Base-by-base conservation (phyloP, 1,140 invertebrate genomes). In the Monomorium pharaonis region DNA sequence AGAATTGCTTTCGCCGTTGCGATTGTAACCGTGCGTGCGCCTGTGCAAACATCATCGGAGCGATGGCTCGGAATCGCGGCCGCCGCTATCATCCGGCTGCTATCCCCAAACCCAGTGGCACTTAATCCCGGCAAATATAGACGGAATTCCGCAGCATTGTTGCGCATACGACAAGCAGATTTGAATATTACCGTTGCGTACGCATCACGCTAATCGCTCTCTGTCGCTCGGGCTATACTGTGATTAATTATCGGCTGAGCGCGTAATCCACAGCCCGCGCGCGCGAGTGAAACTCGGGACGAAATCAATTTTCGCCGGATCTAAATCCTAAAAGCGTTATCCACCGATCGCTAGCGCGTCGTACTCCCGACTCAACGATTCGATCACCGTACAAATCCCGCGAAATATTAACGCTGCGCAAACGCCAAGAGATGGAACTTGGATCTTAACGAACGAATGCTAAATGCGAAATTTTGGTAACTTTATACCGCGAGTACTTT, bases 61-160 rank as follows among this genome's bases (percentile, higher is more conserved):
- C 63, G 76, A 81, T 62, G 84, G 84, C 30, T 81, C 42, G 88
- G 74, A 89, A 89, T 89, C 76, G 37, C 84, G 37, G 84, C 37
- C 63, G 75, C 51, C 33, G 58, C 70, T 72, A 89, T 89, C 63
- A 58, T 88, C 69, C 58, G 56, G n/a, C 87, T 65, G 76, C 84
- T 80, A 60, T 89, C 75, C 84, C 84, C n/a, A n/a, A 62, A 86
- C 65, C 88, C 56, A 70, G 33, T 80, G 54, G 78, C 51, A 90
- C 91, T 91, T 91, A 91, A 91, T 92, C 90, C 88, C 51, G n/a
- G 75, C 87, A 85, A 88, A 86, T 86, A 88, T 83, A 89, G 85
- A 86, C 89, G 84, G 77, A 91, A 92, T 92, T 86, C 85, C 90
- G 60, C 89, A 85, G 88, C 91, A 91, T 91, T 92, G 90, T 91